Percentiles rank a stretch among this genome's conserved stretches.
These are phyloP conservation scores for Drepana falcataria DNA, from an alignment of 2,888 invertebrate species.

Conservation along the genomic window DNA sequence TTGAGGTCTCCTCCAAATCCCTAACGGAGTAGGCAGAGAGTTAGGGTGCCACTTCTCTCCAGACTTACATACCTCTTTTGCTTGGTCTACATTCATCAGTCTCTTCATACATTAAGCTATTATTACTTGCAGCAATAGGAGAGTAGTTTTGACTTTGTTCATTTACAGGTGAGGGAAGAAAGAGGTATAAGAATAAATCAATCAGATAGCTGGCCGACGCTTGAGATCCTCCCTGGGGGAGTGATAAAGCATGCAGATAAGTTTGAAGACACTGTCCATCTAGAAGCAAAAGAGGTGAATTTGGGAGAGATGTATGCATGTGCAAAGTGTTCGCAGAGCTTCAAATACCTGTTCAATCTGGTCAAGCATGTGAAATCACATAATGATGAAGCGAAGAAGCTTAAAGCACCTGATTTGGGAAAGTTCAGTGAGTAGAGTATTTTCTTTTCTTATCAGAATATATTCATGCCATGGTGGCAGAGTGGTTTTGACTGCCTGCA, in stretches of 20 bases:
- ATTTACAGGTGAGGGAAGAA: conserved; percentile 20
- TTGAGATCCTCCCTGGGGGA: conserved; percentile 66
- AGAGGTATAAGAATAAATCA: conserved; percentile 17
- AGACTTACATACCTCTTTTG: too few species aligned
- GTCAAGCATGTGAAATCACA: conserved; percentile 65
- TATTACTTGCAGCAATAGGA: too few species aligned
- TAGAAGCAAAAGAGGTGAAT: conserved; percentile 8
- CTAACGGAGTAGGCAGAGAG: too few species aligned
- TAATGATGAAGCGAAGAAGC: conserved; percentile 41
- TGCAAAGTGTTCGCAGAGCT: conserved; percentile 60
- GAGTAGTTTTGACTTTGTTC: not conserved
- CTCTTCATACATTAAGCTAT: too few species aligned
- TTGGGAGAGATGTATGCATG: conserved; percentile 55
- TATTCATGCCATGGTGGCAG: not conserved
- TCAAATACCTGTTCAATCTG: conserved; percentile 51
- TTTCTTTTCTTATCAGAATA: not conserved
- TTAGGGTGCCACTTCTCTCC: too few species aligned
- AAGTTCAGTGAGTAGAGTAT: conserved; percentile 34
- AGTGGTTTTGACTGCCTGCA: too few species aligned
- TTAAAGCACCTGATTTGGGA: conserved; percentile 12
- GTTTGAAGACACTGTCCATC: conserved; percentile 21
- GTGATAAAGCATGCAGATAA: conserved; percentile 57
- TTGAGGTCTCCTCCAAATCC: too few species aligned
- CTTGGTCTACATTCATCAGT: too few species aligned
- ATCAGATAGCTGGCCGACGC: conserved; percentile 59